Percentiles rank a stretch among this genome's conserved stretches.
Conservation (phyloP, 2,797 vertebrate genomes). For the Acestrorhynchus altus region DNA sequence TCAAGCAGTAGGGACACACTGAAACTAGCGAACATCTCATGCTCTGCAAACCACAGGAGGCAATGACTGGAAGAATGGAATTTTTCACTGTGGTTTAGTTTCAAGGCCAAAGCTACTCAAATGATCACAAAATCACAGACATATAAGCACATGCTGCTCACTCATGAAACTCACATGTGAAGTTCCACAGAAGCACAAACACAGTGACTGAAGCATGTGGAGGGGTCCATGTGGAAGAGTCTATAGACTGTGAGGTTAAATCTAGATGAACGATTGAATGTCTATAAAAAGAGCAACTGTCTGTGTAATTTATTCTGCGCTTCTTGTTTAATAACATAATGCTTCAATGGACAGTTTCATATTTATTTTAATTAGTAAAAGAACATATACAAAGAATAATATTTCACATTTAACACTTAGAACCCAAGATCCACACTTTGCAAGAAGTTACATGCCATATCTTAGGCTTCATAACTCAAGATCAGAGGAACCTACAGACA, state of each 20-base stretch:
- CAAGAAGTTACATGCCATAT: no score
- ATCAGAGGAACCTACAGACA: no score
- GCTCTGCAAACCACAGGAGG: conserved; percentile 7
- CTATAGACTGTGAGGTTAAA: not conserved
- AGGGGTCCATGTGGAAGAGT: not conserved
- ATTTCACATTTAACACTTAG: no score
- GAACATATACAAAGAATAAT: no score
- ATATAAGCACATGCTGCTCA: conserved; percentile 21
- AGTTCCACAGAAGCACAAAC: not conserved
- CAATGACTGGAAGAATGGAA: conserved; percentile 34
- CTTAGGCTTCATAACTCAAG: no score
- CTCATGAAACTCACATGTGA: conserved; percentile 4
- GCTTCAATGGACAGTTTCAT: no score
- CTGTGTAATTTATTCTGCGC: not conserved
- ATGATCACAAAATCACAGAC: not conserved
- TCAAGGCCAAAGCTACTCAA: not conserved
- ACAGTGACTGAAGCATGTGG: conserved; percentile 14
- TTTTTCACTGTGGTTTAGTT: conserved; percentile 1
- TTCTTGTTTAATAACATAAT: not conserved
- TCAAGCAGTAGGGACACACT: conserved; percentile 2
- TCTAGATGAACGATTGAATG: not conserved
- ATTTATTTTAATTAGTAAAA: no score
- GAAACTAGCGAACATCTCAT: conserved; percentile 23
- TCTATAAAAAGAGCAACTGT: not conserved
- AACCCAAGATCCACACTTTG: no score